These are phyloP conservation scores for Meriones unguiculatus DNA, from an alignment of 2,113 vertebrate genomes.

Conservation along the genomic window DNA sequence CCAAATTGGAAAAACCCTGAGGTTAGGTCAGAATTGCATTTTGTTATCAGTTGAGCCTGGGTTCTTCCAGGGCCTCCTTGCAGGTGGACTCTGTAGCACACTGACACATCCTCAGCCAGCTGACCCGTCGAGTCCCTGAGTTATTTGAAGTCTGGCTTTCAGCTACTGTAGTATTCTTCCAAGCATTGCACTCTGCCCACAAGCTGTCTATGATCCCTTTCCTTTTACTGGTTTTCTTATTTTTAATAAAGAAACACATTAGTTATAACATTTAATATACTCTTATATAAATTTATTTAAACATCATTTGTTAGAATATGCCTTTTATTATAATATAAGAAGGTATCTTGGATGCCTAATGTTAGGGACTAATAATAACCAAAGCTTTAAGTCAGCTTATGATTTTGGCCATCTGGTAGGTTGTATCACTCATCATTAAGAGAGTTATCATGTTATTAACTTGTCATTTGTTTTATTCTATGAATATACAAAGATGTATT, in stretches of 20 bases:
- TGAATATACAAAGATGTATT: neutral
- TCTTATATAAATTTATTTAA: neutral
- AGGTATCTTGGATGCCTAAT: neutral
- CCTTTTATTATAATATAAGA: neutral
- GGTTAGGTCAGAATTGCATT: neutral
- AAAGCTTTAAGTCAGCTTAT: neutral
- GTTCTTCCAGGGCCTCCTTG: neutral
- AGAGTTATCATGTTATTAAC: neutral
- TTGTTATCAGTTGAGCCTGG: neutral
- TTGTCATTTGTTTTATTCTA: neutral
- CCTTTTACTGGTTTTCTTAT: neutral
- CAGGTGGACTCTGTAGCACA: neutral
- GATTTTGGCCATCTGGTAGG: neutral
- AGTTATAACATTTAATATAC: neutral
- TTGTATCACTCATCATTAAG: neutral
- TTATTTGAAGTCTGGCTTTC: neutral
- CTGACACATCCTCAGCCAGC: neutral
- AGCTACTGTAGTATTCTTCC: accelerated
- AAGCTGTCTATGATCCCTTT: neutral
- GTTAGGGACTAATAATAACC: neutral
- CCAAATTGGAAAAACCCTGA: neutral
- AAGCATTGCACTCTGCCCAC: neutral
- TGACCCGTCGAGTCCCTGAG: neutral
- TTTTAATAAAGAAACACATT: neutral
- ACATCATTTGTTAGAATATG: neutral